Percentiles rank a stretch among this genome's conserved stretches.
These are phyloP conservation scores for Marronus borbonicus DNA, from an alignment of 2,888 invertebrate genomes.

Conservation along the genomic window DNA sequence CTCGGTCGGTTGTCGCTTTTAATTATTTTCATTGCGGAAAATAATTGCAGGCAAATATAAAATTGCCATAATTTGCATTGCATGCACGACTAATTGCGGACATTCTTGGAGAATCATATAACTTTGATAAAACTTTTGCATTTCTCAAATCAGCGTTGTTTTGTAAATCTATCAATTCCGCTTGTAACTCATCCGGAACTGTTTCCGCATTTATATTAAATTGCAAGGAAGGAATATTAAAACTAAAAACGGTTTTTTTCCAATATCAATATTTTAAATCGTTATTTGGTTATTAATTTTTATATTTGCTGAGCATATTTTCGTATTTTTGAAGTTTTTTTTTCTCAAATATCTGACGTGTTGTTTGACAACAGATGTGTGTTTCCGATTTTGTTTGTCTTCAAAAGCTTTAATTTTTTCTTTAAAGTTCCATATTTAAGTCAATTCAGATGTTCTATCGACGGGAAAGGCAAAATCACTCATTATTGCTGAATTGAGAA, in stretches of 20 bases:
- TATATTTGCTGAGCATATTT: no score
- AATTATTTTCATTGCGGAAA: neutral
- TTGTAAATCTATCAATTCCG: no score
- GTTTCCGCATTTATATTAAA: neutral
- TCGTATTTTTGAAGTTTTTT: no score
- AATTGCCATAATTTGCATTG: no score
- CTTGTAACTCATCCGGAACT: neutral
- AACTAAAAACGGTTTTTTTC: neutral
- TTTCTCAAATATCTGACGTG: neutral
- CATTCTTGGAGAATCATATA: neutral
- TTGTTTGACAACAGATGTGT: neutral
- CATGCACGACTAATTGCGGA: neutral
- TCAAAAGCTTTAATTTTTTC: neutral
- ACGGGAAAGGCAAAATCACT: no score
- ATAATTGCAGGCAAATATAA: no score
- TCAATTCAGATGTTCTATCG: neutral
- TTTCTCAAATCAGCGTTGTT: conserved; percentile 7
- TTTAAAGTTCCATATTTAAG: neutral
- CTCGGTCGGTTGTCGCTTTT: neutral
- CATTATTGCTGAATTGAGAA: no score
- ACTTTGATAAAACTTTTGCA: neutral
- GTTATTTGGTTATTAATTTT: neutral
- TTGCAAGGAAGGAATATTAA: neutral
- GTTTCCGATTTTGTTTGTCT: neutral
- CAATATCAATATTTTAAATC: neutral